Evolutionary conservation across 2,888 invertebrate genomes (phyloP), one percentile per base, ranked within the genome.

Genomic region (Hermodice carunculata): DNA sequence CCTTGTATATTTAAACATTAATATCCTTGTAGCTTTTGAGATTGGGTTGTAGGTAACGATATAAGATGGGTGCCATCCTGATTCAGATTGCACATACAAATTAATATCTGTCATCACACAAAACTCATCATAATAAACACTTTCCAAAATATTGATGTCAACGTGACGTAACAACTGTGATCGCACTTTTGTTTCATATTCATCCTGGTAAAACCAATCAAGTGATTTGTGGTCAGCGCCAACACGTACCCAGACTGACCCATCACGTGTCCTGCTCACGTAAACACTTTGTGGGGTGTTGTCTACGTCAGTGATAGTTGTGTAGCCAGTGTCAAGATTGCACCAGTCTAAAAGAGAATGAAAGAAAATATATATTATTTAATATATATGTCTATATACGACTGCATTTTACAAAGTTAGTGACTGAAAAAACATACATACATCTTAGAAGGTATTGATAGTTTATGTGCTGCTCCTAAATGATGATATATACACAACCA

Each of bases 51-150:
- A 74, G n/a, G 56, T 60, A 14, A 34, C 57, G 31, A 74, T 22
- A 44, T 52, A 74, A 53, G 72, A 73, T 8, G 74, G 74, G 42
- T 74, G 74, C 72, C 72, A 74, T 11, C 65, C 64, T 19, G 49
- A 44, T 22, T 63, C 57, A 14, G 66, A 64, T 62, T 64, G 58
- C 43, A 74, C n/a, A 1, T 42, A 24, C 19, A 74, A n/a, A 22
- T 64, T 46, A 22, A 74, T 48, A 58, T 74, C 74, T 14, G 65
- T 73, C 37, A 73, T 54, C 14, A 70, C 74, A 48, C 68, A 73
- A 54, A 57, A 63, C 31, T 73, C 67, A 17, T 49, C 53, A 64
- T 73, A 70, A 52, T 70, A 64, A 53, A 73, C 31, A 14, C 49
- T 49, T 19, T 61, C 40, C 24, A 74, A 60, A 53, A 70, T 52